Evolutionary conservation across 2,888 invertebrate species (phyloP).

Genomic region (Noctua pronuba): DNA sequence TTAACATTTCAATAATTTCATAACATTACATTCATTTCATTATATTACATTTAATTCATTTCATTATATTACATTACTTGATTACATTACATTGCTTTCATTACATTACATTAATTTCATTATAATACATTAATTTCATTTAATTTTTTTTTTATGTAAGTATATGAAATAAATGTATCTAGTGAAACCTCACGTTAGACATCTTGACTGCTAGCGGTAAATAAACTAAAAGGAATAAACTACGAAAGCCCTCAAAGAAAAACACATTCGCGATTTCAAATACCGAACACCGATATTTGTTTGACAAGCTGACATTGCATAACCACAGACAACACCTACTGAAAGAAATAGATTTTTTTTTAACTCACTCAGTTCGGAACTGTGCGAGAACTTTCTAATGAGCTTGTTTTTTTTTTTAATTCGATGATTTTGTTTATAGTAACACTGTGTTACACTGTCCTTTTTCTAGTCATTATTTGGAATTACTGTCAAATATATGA

Average conservation of each 20-base stretch:
- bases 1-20: too few species aligned
- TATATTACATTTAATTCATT: too few species aligned
- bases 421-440: constrained; percentile 4
- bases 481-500: constrained; percentile 7
- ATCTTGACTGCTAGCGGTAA: neutral
- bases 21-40: too few species aligned
- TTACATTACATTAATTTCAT: too few species aligned
- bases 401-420: constrained; percentile 26
- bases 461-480: constrained; percentile 24
- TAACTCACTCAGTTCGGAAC: constrained; percentile 23
- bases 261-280: constrained; percentile 34
- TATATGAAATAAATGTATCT: too few species aligned
- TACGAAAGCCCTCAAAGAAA: neutral
- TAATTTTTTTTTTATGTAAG: too few species aligned
- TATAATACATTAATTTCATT: too few species aligned
- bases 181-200: neutral
- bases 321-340: constrained; percentile 46
- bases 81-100: too few species aligned
- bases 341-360: constrained; percentile 43
- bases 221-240: too few species aligned
- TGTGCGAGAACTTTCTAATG: constrained; percentile 62
- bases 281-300: constrained; percentile 2
- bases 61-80: too few species aligned
- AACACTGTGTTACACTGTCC: constrained; percentile 15
- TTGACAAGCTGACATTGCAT: constrained; percentile 44